Evolutionary conservation across 2,113 vertebrate genomes (phyloP).

Genomic region (Hippopotamus amphibius): DNA sequence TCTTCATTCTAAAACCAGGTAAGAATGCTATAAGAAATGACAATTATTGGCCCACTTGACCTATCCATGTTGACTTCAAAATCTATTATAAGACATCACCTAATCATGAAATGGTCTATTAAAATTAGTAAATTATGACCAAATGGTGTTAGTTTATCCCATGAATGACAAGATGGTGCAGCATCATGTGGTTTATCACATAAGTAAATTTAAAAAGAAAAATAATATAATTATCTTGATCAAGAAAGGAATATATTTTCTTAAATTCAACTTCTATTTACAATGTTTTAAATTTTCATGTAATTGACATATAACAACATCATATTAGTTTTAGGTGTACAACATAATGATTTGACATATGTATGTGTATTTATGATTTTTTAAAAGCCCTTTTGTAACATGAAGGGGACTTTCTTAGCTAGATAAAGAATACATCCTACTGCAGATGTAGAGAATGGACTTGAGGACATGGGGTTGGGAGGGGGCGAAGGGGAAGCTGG

Average conservation of each 20-base stretch:
- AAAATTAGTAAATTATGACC: background rate
- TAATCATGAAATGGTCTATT: background rate
- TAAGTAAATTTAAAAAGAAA: background rate
- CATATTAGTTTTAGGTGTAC: background rate
- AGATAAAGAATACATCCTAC: background rate
- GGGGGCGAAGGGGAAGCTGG: too few species aligned
- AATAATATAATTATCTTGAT: background rate
- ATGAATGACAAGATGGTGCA: background rate
- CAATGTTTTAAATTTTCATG: background rate
- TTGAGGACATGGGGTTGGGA: too few species aligned
- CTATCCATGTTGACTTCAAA: background rate
- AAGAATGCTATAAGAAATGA: background rate
- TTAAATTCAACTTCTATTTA: background rate
- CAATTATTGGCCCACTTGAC: background rate
- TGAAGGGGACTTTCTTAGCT: background rate
- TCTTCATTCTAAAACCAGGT: background rate
- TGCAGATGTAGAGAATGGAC: too few species aligned
- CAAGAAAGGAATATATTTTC: background rate
- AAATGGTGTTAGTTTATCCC: background rate
- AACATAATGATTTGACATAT: background rate
- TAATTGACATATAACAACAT: too few species aligned
- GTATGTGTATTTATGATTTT: background rate
- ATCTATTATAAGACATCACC: background rate
- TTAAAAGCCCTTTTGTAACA: background rate
- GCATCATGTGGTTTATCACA: background rate